Conservation (phyloP, 1,140 invertebrate species). For the Habropoda laboriosa region DNA sequence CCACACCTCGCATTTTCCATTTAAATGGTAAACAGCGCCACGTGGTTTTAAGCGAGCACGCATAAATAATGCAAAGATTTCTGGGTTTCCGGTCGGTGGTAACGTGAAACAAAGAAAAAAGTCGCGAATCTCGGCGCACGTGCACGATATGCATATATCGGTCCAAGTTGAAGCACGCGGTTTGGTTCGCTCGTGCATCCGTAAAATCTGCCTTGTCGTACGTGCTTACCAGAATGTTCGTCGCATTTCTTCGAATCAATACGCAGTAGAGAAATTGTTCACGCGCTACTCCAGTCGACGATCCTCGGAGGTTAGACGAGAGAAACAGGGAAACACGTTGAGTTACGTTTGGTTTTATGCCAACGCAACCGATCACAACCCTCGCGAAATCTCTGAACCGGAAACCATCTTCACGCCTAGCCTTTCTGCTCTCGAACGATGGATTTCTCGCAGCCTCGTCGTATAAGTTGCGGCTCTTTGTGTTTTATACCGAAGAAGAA, state of each 20-base stretch:
- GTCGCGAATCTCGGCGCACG: background rate
- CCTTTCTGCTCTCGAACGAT: background rate
- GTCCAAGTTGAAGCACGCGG: background rate
- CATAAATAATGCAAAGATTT: constrained; percentile 36
- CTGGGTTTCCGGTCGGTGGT: background rate
- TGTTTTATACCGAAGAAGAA: no score
- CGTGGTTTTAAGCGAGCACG: constrained; percentile 13
- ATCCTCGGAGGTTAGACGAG: constrained; percentile 3
- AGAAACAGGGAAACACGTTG: constrained; percentile 9
- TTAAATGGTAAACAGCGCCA: constrained; percentile 11
- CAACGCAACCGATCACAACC: constrained; percentile 17
- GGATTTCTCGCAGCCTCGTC: background rate
- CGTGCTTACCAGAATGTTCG: constrained; percentile 9
- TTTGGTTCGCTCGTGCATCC: background rate
- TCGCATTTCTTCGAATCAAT: constrained; percentile 15
- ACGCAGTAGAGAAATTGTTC: constrained; percentile 8
- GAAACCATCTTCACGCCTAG: constrained; percentile 7
- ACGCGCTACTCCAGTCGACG: background rate
- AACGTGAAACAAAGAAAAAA: background rate
- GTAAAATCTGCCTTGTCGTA: constrained; percentile 18
- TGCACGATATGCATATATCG: background rate
- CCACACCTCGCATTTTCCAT: background rate
- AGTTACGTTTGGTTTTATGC: constrained; percentile 10
- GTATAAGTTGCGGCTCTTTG: no score
- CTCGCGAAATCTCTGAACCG: constrained; percentile 5